A percentile compares a stretch with the other conserved stretches of the same genome.
These are phyloP conservation scores for Anoplophora glabripennis DNA, from an alignment of 1,140 invertebrate genomes.

Conservation along the genomic window DNA sequence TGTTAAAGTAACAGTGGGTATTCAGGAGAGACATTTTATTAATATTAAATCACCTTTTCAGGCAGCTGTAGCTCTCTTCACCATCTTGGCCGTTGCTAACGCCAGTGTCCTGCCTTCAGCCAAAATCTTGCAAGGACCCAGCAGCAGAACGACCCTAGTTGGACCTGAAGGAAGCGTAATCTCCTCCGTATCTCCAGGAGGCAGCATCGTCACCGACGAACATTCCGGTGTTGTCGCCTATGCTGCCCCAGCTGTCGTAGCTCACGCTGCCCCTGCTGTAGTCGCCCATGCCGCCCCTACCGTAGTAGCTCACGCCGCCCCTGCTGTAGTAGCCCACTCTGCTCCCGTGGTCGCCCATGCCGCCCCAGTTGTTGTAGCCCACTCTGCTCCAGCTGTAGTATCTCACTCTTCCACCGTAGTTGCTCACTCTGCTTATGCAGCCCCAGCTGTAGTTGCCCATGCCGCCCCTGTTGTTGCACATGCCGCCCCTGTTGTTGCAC, in stretches of 20 bases:
- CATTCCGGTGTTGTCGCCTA: conserved; percentile 28
- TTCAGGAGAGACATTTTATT: too few relatives aligned
- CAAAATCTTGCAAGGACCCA: conserved; percentile 34
- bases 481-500: background rate
- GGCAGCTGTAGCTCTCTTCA: conserved; percentile 28
- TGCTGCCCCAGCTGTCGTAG: conserved; percentile 12
- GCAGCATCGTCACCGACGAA: conserved; percentile 31
- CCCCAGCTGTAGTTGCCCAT: background rate
- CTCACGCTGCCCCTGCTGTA: conserved; percentile 24
- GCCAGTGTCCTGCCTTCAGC: conserved; percentile 28
- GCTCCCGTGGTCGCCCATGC: conserved; percentile 22
- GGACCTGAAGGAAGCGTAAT: conserved; percentile 38
- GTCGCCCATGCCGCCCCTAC: conserved; percentile 22
- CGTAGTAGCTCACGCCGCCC: background rate
- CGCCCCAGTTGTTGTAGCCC: background rate
- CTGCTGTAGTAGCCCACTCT: conserved; percentile 22
- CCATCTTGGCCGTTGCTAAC: conserved; percentile 29
- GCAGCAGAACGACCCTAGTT: conserved; percentile 32
- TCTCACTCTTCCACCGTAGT: background rate
- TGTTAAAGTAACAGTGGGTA: too few relatives aligned
- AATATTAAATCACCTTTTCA: conserved; percentile 6
- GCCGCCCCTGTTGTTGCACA: background rate
- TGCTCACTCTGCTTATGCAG: background rate
- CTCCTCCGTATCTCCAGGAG: conserved; percentile 31
- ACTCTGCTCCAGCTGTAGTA: background rate